Conservation (phyloP, 2,797 vertebrate species). For the Diplodus puntazzo region DNA sequence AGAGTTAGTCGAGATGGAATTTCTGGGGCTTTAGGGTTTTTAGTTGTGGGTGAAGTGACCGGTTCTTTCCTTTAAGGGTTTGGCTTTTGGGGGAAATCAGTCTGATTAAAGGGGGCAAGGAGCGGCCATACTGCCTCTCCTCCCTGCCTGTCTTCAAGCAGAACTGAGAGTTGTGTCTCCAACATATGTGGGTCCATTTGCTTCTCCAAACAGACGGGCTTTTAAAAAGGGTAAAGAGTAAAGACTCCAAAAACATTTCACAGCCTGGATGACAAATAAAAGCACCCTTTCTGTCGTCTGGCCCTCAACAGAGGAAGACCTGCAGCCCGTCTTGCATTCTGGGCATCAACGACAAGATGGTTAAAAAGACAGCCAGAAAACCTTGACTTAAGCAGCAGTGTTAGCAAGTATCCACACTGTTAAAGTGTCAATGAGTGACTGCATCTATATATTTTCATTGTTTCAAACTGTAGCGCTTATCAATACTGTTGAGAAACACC, state of each 20-base stretch:
- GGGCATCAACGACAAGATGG: slow-evolving; percentile 16
- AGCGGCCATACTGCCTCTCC: slow-evolving; percentile 25
- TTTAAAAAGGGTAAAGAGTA: slow-evolving; percentile 22
- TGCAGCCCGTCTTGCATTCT: slow-evolving; percentile 25
- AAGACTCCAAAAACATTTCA: slow-evolving; percentile 29
- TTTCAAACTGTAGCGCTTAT: no score
- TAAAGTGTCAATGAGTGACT: no score
- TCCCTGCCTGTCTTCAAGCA: slow-evolving; percentile 28
- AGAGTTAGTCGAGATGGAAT: slow-evolving; percentile 3
- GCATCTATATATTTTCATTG: no score
- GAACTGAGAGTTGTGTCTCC: slow-evolving; percentile 45
- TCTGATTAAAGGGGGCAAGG: slow-evolving; percentile 56
- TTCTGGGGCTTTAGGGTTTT: slow-evolving; percentile 19
- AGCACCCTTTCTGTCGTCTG: not conserved
- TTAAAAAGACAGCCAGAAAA: slow-evolving; percentile 9
- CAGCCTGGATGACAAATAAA: slow-evolving; percentile 28
- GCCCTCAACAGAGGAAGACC: slow-evolving; percentile 5
- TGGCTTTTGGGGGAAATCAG: slow-evolving; percentile 44
- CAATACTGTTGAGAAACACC: no score
- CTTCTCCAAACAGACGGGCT: slow-evolving; percentile 41
- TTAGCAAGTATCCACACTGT: no score
- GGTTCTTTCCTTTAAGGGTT: slow-evolving; percentile 47
- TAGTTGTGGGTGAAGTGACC: slow-evolving; percentile 35
- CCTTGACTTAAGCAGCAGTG: no score
- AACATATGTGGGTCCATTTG: slow-evolving; percentile 44